phyloP scores from a whole-genome alignment of 2,888 invertebrate species.

The Carpatolechia fugitivella region DNA sequence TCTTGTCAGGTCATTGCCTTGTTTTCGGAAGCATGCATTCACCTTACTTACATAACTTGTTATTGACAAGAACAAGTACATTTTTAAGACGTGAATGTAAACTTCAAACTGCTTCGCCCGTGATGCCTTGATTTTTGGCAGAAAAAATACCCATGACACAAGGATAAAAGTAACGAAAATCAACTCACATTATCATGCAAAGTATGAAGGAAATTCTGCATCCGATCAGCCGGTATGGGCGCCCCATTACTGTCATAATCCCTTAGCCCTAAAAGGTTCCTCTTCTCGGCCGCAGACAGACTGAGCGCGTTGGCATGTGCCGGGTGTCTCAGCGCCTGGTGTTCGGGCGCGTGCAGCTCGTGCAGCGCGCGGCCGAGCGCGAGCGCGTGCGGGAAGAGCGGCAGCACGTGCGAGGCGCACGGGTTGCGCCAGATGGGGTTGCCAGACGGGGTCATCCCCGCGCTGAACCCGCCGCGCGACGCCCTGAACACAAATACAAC shows the following conservation, averaged over 20 bases:
- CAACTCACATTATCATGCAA: constrained; percentile 83
- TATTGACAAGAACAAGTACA: too few relatives aligned
- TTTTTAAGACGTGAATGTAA: too few relatives aligned
- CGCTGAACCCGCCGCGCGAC: constrained; percentile 90
- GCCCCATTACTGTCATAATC: constrained; percentile 72
- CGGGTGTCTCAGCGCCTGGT: constrained; percentile 81
- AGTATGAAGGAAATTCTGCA: constrained; percentile 90
- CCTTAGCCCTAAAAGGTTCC: constrained; percentile 84
- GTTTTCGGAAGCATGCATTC: too few relatives aligned
- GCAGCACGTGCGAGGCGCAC: constrained; percentile 89
- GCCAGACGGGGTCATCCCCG: constrained; percentile 85
- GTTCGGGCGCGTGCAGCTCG: constrained; percentile 86
- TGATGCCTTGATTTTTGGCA: too few relatives aligned
- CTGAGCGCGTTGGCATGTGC: constrained; percentile 85
- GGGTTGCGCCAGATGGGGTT: constrained; percentile 93
- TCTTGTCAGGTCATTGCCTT: too few relatives aligned
- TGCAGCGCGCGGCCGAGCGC: constrained; percentile 89
- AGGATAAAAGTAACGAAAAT: background rate
- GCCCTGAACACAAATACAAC: constrained; percentile 67
- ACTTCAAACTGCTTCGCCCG: too few relatives aligned
- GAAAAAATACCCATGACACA: too few relatives aligned
- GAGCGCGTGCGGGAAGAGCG: constrained; percentile 88
- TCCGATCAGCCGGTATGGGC: constrained; percentile 85
- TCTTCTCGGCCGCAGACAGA: constrained; percentile 87
- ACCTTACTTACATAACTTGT: too few relatives aligned